These are phyloP conservation scores for Heterodera carotae DNA, from an alignment of 1,140 invertebrate genomes.

Conservation along the genomic window DNA sequence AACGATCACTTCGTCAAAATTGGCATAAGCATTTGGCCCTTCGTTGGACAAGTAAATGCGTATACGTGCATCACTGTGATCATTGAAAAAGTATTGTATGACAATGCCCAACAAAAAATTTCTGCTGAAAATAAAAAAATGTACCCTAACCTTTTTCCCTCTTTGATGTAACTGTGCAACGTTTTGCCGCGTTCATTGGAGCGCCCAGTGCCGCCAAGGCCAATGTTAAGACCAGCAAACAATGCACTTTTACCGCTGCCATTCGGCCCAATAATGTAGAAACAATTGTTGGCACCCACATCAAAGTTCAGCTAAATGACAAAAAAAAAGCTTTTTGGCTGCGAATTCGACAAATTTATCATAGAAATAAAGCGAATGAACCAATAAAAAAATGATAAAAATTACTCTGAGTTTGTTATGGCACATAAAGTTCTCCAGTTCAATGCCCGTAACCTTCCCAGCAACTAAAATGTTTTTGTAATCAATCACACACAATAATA, in stretches of 20 bases:
- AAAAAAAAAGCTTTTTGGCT: too few relatives aligned
- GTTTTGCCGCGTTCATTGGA: conserved; percentile 48
- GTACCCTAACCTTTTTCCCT: conserved; percentile 49
- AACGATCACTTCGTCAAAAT: conserved; percentile 38
- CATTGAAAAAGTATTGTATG: too few relatives aligned
- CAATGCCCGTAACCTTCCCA: conserved; percentile 35
- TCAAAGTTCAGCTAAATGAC: conserved; percentile 36
- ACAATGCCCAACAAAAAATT: too few relatives aligned
- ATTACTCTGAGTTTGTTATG: conserved; percentile 35
- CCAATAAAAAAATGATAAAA: neutral
- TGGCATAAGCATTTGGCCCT: conserved; percentile 27
- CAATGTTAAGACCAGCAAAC: conserved; percentile 51
- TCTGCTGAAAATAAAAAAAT: conserved; percentile 1
- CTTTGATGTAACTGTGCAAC: conserved; percentile 45
- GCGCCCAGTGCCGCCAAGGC: conserved; percentile 43
- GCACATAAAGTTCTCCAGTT: conserved; percentile 48
- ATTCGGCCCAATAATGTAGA: conserved; percentile 46
- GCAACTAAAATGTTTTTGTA: conserved; percentile 32
- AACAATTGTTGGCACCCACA: conserved; percentile 36
- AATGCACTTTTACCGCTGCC: conserved; percentile 51
- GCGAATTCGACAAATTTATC: neutral
- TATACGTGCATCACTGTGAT: conserved; percentile 37
- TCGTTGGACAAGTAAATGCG: conserved; percentile 29
- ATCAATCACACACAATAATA: neutral
- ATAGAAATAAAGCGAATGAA: too few relatives aligned